These are phyloP conservation scores for Lepidothrix coronata DNA, from an alignment of 2,113 vertebrate genomes.

Conservation along the genomic window DNA sequence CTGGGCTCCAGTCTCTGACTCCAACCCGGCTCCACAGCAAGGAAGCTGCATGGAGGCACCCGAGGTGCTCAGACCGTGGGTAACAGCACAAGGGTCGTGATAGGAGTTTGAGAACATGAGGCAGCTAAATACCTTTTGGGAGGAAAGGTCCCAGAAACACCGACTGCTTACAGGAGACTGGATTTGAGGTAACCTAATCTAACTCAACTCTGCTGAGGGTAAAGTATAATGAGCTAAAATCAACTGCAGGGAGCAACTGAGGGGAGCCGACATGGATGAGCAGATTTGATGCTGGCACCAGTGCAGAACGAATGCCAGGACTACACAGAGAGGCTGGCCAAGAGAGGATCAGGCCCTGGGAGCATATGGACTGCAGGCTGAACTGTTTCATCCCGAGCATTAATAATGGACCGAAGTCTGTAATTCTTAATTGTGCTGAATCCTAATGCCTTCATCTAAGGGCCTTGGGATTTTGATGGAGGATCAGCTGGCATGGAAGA, in stretches of 20 bases:
- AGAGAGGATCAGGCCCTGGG: conserved; percentile 27
- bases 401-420: conserved; percentile 44
- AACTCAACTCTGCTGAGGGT: not conserved
- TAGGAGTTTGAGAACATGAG: not conserved
- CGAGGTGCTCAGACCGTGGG: not conserved
- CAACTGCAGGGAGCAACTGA: not conserved
- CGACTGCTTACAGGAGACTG: not conserved
- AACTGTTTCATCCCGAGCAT: conserved; percentile 22
- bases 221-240: not conserved
- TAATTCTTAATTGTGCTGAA: conserved; percentile 55
- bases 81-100: not conserved
- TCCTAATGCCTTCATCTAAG: conserved; percentile 25
- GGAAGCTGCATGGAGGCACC: not conserved
- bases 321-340: not conserved
- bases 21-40: not conserved
- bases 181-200: not conserved
- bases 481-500: conserved; percentile 38
- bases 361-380: conserved; percentile 55
- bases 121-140: not conserved
- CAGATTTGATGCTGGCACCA: conserved; percentile 52
- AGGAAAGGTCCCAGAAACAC: not conserved
- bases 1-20: rapidly evolving
- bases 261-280: not conserved
- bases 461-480: conserved; percentile 19
- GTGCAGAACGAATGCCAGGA: conserved; percentile 26